Evolutionary conservation across 2,797 vertebrate species (phyloP), one percentile per base, ranked within the genome.

Genomic region (Oreochromis mossambicus): DNA sequence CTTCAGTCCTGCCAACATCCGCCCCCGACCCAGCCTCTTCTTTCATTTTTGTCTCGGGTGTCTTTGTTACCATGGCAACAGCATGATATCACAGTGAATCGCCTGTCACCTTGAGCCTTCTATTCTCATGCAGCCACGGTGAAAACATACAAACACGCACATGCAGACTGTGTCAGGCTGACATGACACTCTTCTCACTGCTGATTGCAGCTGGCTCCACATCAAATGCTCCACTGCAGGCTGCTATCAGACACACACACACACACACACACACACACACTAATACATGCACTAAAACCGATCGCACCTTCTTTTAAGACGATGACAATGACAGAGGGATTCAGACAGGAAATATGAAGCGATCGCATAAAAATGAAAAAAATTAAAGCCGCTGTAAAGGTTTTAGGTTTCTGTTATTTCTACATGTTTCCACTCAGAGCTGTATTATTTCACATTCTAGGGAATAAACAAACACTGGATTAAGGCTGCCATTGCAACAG

Each of bases 51-150:
- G 32, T 79, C 86, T 82, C 79, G 87, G 93, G 93, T 93, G 91
- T 81, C 55, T 36, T 8, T 82, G 95, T 91, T 94, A 70, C 94
- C 91, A 89, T 92, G 90, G 94, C 85, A 95, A 95, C 95, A 86
- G 75, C 81, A 90, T 87, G 38, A 86, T 70, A 90, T 86, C 77
- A 73, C 77, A 86, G 89, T 88, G 75, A 91, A 87, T 91, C 85
- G 80, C 82, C 85, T 55, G 55, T 83, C 75, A 82, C 83, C 79
- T 66, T 3, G 46, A 80, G 55, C 14, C 3, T 80, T 70, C 75
- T 6, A 7, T 63, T 80, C 76, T 80, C 46, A 17, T 24, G n/a
- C 81, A 86, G 80, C 78, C 46, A 80, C 26, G 38, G 7, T 10
- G 54, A 55, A 17, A 52, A 54, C 55, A 48, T 13, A 43, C 78